Evolutionary conservation across 2,888 invertebrate genomes (phyloP), one percentile per base, ranked within the genome.

Genomic region (Pasiphila rectangulata): DNA sequence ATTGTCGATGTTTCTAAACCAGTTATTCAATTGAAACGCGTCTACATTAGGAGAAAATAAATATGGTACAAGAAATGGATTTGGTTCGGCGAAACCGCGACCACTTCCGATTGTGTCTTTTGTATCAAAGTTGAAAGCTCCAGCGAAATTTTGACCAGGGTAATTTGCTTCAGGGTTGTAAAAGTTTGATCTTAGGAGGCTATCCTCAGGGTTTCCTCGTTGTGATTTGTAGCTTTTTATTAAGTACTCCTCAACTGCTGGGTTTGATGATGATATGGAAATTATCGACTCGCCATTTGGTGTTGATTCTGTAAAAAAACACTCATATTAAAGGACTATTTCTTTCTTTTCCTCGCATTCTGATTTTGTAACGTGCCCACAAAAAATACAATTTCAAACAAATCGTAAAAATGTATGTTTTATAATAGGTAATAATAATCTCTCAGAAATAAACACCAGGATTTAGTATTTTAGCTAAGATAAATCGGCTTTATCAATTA

Each of bases 191-290:
- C 50, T 45, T 5, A 50, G 21, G 4, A 45, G 34, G 13, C 36
- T 44, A 16, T 7, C 27, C n/a, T 38, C 44, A 5, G 50, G 37
- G 19, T 54, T 64, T 23, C 46, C 58, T 6, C 51, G 64, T 34
- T 61, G 54, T 6, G 60, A 61, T 0, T 57, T 58, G 38, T 63
- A 57, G 40, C 39, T 44, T 15, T 63, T 59, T 21, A 63, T 57
- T 2, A 69, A 50, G 41, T 72, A 75, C 44, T 74, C 74, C 29
- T 76, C 75, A 1, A 76, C 49, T 10, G 71, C 67, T 16, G 79
- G 77, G 41, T 77, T 71, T 0, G 77, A 74, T 10, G 81, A 74
- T 4, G 81, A 73, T 59, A 81, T 73, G 1, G 81, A 63, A 1
- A 80, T 67, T 12, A 79, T 63, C 2, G 79, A 56, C 47, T 76